These are phyloP conservation scores for Eunapius fragilis DNA, from an alignment of 37 sponge, comb jelly and placozoan genomes.

Conservation along the genomic window DNA sequence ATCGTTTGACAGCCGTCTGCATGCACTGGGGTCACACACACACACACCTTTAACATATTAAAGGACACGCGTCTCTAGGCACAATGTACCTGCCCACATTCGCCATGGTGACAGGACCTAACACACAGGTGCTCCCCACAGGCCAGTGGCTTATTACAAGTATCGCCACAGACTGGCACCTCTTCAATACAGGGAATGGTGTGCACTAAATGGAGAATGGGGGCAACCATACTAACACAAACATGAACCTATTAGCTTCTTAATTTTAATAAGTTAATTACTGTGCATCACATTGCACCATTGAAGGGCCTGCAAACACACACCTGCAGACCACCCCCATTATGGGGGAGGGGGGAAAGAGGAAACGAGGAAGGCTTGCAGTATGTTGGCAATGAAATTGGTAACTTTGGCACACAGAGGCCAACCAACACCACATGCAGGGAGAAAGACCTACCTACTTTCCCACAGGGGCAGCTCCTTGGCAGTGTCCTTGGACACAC, in stretches of 20 bases:
- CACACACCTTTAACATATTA: not conserved
- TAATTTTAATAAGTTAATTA: too few relatives aligned
- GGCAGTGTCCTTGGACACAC: constrained; percentile 67
- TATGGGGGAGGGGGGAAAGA: too few relatives aligned
- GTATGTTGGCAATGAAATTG: too few relatives aligned
- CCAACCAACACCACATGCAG: too few relatives aligned
- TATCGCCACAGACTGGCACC: constrained; percentile 84
- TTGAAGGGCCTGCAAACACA: too few relatives aligned
- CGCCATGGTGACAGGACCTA: constrained; percentile 77
- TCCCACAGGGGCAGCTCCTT: constrained; percentile 91
- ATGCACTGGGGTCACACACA: constrained; percentile 57
- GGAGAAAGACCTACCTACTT: constrained; percentile 54
- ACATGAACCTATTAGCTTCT: too few relatives aligned
- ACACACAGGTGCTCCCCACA: constrained; percentile 77
- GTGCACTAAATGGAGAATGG: constrained; percentile 2
- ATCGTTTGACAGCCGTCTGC: constrained; percentile 54
- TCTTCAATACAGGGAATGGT: constrained; percentile 79
- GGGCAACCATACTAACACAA: not conserved
- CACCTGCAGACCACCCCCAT: too few relatives aligned
- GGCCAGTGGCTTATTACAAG: constrained; percentile 73
- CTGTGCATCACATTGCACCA: too few relatives aligned
- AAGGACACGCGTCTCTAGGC: too few relatives aligned
- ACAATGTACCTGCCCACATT: constrained; percentile 64
- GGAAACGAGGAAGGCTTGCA: too few relatives aligned
- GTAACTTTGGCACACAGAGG: too few relatives aligned